Evolutionary conservation across 2,113 vertebrate species (phyloP).

Genomic region (Copsychus sechellarum): DNA sequence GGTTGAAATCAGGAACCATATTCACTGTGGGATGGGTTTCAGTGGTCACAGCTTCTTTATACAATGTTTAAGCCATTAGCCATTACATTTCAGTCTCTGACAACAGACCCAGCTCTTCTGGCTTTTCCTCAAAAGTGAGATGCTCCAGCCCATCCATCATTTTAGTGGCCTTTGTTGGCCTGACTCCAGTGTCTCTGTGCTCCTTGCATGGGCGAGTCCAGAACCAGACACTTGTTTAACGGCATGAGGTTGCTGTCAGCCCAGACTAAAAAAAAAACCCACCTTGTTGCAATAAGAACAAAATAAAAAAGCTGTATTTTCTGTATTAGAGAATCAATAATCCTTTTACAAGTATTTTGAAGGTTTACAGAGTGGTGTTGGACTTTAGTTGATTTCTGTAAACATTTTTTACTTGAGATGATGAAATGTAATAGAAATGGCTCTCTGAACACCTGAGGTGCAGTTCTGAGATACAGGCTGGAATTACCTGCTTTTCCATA

Average conservation of each 20-base stretch:
- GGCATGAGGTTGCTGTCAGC: neutral
- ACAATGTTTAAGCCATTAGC: neutral
- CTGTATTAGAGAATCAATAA: neutral
- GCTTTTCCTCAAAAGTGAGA: neutral
- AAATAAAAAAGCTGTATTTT: neutral
- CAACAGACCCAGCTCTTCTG: neutral
- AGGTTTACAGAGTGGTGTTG: neutral
- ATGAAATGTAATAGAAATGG: neutral
- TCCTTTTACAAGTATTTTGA: neutral
- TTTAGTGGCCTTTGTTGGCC: neutral
- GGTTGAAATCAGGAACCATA: neutral
- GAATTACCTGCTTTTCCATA: neutral
- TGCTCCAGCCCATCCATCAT: neutral
- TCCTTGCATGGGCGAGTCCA: neutral
- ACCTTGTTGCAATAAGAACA: neutral
- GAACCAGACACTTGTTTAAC: neutral
- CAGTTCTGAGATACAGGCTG: neutral
- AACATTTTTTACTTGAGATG: neutral
- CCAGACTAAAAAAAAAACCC: neutral
- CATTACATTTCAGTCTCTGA: neutral
- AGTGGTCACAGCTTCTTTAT: neutral
- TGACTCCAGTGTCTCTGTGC: neutral
- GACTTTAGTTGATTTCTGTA: neutral
- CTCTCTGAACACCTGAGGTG: neutral
- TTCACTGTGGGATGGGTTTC: rapidly evolving